Percentiles rank a stretch among this genome's conserved stretches.
Conservation (phyloP, 2,113 vertebrate species). For the Tetrax tetrax region DNA sequence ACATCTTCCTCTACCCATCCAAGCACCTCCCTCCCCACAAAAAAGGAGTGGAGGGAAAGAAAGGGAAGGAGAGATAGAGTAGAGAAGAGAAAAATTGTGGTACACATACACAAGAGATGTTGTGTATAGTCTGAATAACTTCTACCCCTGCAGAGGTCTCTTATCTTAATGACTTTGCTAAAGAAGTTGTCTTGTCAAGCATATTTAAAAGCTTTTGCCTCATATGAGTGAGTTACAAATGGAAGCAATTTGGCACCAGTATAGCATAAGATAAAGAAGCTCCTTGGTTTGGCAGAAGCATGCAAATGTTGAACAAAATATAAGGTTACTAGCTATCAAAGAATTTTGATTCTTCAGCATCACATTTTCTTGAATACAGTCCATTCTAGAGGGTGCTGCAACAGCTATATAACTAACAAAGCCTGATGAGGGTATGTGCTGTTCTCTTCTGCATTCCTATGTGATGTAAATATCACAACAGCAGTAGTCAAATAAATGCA, state of each 20-base stretch:
- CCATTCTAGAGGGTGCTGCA: neutral
- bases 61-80: neutral
- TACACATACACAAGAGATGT: neutral
- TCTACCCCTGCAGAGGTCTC: conserved; percentile 27
- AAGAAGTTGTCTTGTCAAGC: conserved; percentile 61
- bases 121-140: conserved; percentile 29
- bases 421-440: neutral
- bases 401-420: neutral
- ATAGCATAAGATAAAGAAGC: conserved; percentile 5
- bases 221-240: conserved; percentile 63
- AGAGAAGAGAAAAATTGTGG: neutral
- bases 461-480: neutral
- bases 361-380: neutral
- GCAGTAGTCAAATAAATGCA: neutral
- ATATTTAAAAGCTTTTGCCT: conserved; percentile 62
- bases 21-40: accelerated
- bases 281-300: neutral
- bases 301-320: neutral
- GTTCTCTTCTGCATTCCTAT: neutral
- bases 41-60: neutral
- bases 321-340: neutral
- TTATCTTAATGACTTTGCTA: conserved; percentile 65
- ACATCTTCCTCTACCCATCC: neutral
- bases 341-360: neutral
- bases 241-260: conserved; percentile 56